phyloP scores from a whole-genome alignment of 1,140 invertebrate species.

The Whitmania pigra region DNA sequence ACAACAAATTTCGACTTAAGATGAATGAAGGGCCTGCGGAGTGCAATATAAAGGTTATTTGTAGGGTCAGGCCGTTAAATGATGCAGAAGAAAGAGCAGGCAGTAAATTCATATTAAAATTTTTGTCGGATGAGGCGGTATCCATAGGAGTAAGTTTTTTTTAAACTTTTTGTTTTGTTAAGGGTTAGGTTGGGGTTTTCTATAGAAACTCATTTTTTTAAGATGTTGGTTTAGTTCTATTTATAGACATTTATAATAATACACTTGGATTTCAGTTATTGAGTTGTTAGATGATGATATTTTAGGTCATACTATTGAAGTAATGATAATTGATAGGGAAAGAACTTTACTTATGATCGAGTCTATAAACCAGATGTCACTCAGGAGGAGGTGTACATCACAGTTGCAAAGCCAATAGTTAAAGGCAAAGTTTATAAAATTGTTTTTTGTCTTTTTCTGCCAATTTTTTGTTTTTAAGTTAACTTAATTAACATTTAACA shows the following conservation, averaged over 20 bases:
- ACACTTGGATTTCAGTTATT: neutral
- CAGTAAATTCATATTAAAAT: conserved; percentile 93
- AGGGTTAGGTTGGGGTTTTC: too few species aligned
- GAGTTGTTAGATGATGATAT: neutral
- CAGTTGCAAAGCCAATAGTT: conserved; percentile 40
- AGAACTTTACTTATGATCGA: conserved; percentile 77
- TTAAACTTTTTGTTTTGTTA: neutral
- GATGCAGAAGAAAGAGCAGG: conserved; percentile 62
- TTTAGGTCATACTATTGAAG: neutral
- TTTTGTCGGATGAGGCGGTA: conserved; percentile 87
- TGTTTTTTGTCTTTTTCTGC: neutral
- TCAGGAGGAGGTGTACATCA: conserved; percentile 41
- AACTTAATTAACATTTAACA: neutral
- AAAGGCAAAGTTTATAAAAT: conserved; percentile 38
- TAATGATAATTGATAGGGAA: conserved; percentile 52
- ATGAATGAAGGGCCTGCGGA: conserved; percentile 20
- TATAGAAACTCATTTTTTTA: neutral
- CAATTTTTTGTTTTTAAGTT: neutral
- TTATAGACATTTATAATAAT: neutral
- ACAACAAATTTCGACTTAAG: neutral
- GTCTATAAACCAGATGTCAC: conserved; percentile 39
- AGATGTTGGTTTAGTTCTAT: neutral
- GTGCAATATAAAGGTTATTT: conserved; percentile 68
- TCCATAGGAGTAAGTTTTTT: conserved; percentile 74
- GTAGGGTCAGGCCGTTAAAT: conserved; percentile 77